Conservation (phyloP, 2,797 vertebrate genomes). For the Falco berigora region DNA sequence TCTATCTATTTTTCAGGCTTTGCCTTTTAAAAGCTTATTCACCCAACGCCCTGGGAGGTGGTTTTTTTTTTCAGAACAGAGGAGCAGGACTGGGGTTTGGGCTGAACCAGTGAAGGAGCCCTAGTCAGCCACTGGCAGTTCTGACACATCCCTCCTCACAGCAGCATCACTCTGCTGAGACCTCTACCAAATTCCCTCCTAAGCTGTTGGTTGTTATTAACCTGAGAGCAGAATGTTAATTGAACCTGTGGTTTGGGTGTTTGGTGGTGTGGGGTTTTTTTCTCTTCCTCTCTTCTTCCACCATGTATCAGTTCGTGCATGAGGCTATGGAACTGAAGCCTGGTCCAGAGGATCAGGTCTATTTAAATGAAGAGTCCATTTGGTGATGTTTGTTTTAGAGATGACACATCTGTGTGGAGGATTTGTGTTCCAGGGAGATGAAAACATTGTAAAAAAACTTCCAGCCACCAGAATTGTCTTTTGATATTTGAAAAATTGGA, state of each 20-base stretch:
- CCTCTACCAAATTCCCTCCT: not conserved
- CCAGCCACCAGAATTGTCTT: not conserved
- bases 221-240: not conserved
- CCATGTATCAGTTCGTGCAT: not conserved
- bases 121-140: accelerated
- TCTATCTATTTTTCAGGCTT: not conserved
- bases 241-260: not conserved
- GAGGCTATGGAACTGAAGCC: not conserved
- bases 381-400: not conserved
- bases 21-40: not conserved
- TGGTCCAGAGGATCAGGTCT: not conserved
- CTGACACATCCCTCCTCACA: not conserved
- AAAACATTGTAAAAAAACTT: not conserved
- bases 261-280: not conserved
- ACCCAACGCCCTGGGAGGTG: not conserved
- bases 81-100: not conserved
- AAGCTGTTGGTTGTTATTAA: not conserved
- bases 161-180: not conserved
- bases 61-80: not conserved
- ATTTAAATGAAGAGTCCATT: not conserved
- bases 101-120: not conserved
- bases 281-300: not conserved
- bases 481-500: not conserved
- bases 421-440: not conserved
- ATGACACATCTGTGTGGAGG: not conserved